Conservation (phyloP, 2,113 vertebrate genomes). For the Carassius carassius region DNA sequence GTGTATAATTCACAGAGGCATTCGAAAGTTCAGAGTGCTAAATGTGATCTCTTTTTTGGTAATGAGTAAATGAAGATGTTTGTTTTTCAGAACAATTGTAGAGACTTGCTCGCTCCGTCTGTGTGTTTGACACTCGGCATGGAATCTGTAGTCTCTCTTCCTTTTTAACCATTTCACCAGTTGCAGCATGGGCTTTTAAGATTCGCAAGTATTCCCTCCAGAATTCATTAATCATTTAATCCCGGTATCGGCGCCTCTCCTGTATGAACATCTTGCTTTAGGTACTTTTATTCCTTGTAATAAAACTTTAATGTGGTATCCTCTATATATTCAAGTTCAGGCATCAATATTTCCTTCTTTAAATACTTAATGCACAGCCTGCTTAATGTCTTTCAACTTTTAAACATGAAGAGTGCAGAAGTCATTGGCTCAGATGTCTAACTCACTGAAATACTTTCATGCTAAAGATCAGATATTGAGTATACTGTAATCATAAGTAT, state of each 20-base stretch:
- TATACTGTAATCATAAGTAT: conserved; percentile 56
- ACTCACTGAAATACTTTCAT: conserved; percentile 47
- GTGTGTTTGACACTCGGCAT: not conserved
- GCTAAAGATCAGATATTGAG: conserved; percentile 53
- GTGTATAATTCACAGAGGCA: not conserved
- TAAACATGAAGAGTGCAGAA: conserved; percentile 54
- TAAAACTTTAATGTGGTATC: conserved; percentile 56
- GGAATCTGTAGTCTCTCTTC: not conserved
- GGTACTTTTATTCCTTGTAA: conserved; percentile 57
- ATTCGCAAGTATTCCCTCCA: conserved; percentile 41
- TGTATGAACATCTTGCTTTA: conserved; percentile 58
- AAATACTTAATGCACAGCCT: conserved; percentile 57
- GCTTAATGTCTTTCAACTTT: conserved; percentile 58
- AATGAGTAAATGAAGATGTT: conserved; percentile 42
- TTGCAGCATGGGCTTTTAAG: conserved; percentile 44
- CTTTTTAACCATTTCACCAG: conserved; percentile 45
- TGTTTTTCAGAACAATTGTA: conserved; percentile 43
- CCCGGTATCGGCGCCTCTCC: conserved; percentile 47
- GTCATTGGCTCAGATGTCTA: conserved; percentile 55
- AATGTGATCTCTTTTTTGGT: not conserved
- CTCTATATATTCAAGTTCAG: conserved; percentile 57
- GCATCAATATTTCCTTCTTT: conserved; percentile 67
- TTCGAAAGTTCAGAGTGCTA: not conserved
- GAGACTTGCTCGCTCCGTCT: not conserved
- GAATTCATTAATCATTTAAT: conserved; percentile 57